Base-by-base conservation (phyloP, 2,888 invertebrate genomes). In the Drosophila monieri region DNA sequence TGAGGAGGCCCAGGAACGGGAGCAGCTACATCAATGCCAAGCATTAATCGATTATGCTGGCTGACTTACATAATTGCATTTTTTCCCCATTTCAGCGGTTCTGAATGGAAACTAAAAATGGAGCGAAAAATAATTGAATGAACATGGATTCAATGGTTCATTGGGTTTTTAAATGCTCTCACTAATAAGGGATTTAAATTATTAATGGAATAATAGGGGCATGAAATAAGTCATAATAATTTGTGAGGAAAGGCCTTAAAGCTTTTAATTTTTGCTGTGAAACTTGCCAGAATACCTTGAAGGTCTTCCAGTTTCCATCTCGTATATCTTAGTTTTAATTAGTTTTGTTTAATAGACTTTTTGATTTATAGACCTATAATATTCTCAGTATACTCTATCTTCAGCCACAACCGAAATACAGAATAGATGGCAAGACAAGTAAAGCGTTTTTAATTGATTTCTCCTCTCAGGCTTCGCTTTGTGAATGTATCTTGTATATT, bases 391-490 rank as follows among this genome's bases (percentile, higher is more conserved):
- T 53, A 66, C 67, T 54, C 37, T 37, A 37, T 27, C n/a, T 6
- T 27, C 9, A 27, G 9, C 27, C 27, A 27, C 10, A 64, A 53
- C 66, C 54, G 23, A 66, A 66, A 23, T 12, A 47, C 51, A 56
- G 57, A 69, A 71, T 48, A 37, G 32, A 41, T n/a, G 25, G 35
- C 21, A 27, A 41, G 73, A 55, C 62, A 65, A 76, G 72, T 64
- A 74, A 79, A 80, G 67, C 62, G 69, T 64, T 74, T 79, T 79
- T 79, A 85, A 85, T 80, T 80, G 84, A 80, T 80, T 85, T 60
- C 77, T 56, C 56, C 62, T 54, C 55, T 56, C 64, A 9, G 51
- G 54, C 41, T 52, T 62, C 37, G 41, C 51, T 41, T 14, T 41
- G 8, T 18, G 18, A 41, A 18, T 15, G 18, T 41, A 15, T 41